Base-by-base conservation (phyloP, 2,888 invertebrate genomes). In the Oligia strigilis region DNA sequence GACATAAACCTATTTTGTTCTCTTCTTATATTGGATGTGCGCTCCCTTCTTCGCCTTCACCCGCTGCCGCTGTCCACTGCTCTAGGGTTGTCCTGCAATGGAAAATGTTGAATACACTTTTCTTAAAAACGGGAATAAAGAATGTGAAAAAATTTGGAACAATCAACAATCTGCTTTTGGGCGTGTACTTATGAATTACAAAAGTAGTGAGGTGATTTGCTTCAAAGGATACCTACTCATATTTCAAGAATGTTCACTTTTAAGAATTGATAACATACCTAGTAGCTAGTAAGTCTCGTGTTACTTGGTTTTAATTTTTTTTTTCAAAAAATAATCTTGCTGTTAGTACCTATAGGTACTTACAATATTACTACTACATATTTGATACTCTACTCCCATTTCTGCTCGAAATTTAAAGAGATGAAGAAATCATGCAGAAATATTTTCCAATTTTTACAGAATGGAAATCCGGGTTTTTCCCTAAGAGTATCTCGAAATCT, bases 1-100 rank as follows among this genome's bases (percentile, higher is more conserved):
- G 95, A 96, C 96, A 96, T 97, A 97, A 97, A 97, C 96, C 97
- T 96, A 97, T 97, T 97, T 97, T 96, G 96, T 96, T 96, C 96
- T 96, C 95, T 97, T 97, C 97, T 97, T 97, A 97, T 97, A 97
- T 97, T 97, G 96, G 96, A 97, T 96, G 95, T 96, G 92, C 95
- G 93, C 94, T 95, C 96, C 96, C 96, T 95, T 96, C 96, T 95
- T 95, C 90, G 91, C 88, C 88, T 89, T 88, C 93, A 92, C 94
- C 94, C 94, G 92, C 94, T 92, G 91, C 91, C 94, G 93, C 93
- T 94, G 94, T 94, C 95, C 95, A 94, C 92, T 92, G 89, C 83
- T 81, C 58, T 91, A 96, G 96, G 96, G 96, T 87, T 97, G 95
- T 89, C 81, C 81, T 78, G 78, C 66, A 75, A 69, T 78, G 82